phyloP scores from a whole-genome alignment of 2,113 vertebrate genomes.

The Pheucticus melanocephalus region DNA sequence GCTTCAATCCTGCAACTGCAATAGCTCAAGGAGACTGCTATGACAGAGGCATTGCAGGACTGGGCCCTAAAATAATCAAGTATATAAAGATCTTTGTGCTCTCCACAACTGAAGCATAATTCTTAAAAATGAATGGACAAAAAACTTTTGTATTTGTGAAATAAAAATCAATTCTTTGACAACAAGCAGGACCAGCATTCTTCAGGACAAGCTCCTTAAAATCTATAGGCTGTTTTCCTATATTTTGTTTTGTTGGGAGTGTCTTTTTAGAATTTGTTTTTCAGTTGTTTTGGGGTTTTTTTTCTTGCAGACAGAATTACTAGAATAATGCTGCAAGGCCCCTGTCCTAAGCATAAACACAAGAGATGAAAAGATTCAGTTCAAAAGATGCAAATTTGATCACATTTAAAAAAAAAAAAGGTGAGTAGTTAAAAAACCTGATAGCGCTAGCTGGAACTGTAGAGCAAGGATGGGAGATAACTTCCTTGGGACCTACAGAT shows the following conservation, averaged over 20 bases:
- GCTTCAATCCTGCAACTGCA: not conserved
- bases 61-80: not conserved
- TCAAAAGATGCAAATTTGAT: not conserved
- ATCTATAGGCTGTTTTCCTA: not conserved
- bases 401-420: not conserved
- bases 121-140: conserved; percentile 11
- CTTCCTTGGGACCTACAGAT: not conserved
- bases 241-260: not conserved
- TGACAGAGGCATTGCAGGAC: not conserved
- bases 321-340: not conserved
- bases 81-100: not conserved
- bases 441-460: not conserved
- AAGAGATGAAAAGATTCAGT: not conserved
- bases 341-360: not conserved
- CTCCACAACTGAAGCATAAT: not conserved
- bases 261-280: not conserved
- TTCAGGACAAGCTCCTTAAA: not conserved
- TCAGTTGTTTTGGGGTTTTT: not conserved
- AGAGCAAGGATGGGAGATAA: not conserved
- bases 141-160: not conserved
- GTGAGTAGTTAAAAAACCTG: not conserved
- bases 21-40: not conserved
- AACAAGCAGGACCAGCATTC: not conserved
- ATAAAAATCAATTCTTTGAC: not conserved
- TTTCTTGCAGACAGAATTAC: not conserved